Base-by-base conservation (phyloP, 2,888 invertebrate species). In the Polyommatus iphigenia region DNA sequence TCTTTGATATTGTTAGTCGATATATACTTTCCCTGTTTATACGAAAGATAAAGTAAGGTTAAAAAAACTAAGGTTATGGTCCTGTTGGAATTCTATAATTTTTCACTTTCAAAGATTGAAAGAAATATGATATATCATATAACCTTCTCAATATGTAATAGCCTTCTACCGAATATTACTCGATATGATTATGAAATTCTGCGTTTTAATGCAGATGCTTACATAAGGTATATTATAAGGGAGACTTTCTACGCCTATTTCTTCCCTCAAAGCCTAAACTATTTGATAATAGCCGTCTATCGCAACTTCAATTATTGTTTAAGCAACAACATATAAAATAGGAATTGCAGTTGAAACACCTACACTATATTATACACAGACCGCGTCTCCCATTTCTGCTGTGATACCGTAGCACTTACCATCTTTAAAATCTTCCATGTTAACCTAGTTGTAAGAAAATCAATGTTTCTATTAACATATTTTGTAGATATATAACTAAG, bases 341-440 rank as follows among this genome's bases (percentile, higher is more conserved):
- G 29, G 7, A 29, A 29, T 67, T 29, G 29, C 78, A 77, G 81
- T 80, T 81, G 24, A 62, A 71, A 62, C 76, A 62, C 20, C 67
- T 50, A 77, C 67, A 50, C 20, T 36, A 29, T 29, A 77, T 81
- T 29, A 76, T 81, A 81, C 82, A 82, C 81, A 82, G 83, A 85
- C 87, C 84, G 86, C 87, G 87, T 88, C 88, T 89, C 88, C 89
- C 87, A 88, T 88, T 89, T 90, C 91, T 91, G 90, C 92, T 93
- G 93, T 93, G 93, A 94, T 93, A 94, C 88, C 91, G 87, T 92
- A 91, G 90, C 89, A 91, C 90, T 91, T 87, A 90, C 88, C 90
- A 89, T 87, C 89, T 85, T 62, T 82, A 87, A 90, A 90, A 91
- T 90, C 92, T 92, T 92, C 92, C 92, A 91, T 87, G 89, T 91